A percentile compares a stretch with the other conserved stretches of the same genome.
These are phyloP conservation scores for Varanus komodoensis DNA, from an alignment of 2,113 vertebrate species.

Conservation along the genomic window DNA sequence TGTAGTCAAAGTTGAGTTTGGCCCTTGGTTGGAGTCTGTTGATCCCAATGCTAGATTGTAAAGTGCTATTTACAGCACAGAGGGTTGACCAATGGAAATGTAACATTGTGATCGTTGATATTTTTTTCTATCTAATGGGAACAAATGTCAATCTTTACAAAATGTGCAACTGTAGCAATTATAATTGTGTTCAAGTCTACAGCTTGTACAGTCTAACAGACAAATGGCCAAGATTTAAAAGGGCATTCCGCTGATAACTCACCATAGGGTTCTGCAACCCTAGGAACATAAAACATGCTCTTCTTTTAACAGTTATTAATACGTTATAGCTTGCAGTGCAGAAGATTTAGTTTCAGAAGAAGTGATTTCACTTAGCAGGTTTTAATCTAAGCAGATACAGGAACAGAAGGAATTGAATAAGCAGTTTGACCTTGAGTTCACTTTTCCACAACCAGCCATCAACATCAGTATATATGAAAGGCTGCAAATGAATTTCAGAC, in stretches of 20 bases:
- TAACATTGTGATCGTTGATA: background rate
- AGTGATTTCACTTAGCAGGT: conserved; percentile 41
- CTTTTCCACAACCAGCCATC: conserved; percentile 33
- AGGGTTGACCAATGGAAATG: no score
- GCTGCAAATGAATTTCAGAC: background rate
- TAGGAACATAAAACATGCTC: conserved; percentile 9
- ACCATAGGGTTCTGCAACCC: conserved; percentile 17
- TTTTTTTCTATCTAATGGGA: background rate
- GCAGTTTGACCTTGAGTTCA: background rate
- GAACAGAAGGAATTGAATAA: background rate
- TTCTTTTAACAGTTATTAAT: conserved; percentile 33
- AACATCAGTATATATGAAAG: background rate
- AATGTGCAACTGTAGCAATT: background rate
- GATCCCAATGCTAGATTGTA: background rate
- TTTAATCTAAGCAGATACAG: background rate
- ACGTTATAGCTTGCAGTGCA: conserved; percentile 19
- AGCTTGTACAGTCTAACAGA: background rate
- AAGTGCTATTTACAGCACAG: background rate
- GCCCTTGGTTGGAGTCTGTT: background rate
- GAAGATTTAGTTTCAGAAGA: conserved; percentile 14
- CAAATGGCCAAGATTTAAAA: conserved; percentile 2
- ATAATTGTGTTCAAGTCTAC: background rate
- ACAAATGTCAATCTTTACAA: background rate
- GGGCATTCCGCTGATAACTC: conserved; percentile 19
- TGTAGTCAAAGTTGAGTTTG: background rate